These are phyloP conservation scores for Ptychochromis oligacanthus DNA, from an alignment of 2,113 vertebrate species.

Conservation along the genomic window DNA sequence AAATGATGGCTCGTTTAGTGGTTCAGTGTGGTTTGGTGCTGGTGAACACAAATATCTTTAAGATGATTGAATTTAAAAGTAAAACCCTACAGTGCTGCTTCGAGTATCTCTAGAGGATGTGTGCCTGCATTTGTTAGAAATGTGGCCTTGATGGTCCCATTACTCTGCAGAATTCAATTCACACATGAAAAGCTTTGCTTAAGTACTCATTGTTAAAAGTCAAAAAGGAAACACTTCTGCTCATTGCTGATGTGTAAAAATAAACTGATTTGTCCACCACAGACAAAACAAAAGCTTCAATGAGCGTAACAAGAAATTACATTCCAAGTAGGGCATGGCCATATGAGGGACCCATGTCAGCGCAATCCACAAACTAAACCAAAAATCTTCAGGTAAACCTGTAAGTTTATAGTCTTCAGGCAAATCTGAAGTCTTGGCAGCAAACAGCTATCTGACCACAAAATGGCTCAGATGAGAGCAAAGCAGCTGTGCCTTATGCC, in stretches of 20 bases:
- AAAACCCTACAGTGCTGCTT: neutral
- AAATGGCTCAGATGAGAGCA: slow-evolving; percentile 22
- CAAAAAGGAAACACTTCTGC: slow-evolving; percentile 5
- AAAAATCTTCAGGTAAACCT: slow-evolving; percentile 48
- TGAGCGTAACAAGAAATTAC: neutral
- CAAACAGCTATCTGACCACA: slow-evolving; percentile 29
- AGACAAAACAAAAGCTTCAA: neutral
- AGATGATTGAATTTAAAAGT: neutral
- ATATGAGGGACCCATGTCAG: slow-evolving; percentile 31
- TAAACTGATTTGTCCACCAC: neutral
- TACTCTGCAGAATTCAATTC: slow-evolving; percentile 2
- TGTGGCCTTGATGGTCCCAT: neutral
- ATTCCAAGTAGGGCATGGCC: neutral
- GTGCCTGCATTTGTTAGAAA: neutral
- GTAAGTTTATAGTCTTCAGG: neutral
- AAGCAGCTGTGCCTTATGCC: slow-evolving; percentile 52
- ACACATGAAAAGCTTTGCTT: neutral
- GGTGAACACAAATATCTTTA: neutral
- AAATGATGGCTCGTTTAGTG: neutral
- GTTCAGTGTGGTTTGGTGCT: neutral
- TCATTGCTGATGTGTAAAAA: slow-evolving; percentile 19
- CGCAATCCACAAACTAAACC: slow-evolving; percentile 20
- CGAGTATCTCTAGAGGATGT: neutral
- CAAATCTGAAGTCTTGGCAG: slow-evolving; percentile 25
- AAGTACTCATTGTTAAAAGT: neutral